Conservation (phyloP, 2,797 vertebrate species). For the Lepilemur septentrionalis region DNA sequence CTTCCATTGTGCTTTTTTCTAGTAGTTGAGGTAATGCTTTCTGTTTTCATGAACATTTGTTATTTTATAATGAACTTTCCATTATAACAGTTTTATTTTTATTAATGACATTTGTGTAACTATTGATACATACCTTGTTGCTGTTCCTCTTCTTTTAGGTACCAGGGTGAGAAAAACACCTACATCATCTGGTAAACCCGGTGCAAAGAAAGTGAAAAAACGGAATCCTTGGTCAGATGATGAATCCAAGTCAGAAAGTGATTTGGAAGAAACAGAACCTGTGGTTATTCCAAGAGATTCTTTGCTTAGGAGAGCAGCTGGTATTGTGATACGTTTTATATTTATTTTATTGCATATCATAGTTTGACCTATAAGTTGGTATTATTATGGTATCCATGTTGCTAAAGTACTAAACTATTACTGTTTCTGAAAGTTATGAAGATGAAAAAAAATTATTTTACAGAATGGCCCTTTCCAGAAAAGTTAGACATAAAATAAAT, state of each 20-base stretch:
- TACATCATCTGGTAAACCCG: slow-evolving; percentile 85
- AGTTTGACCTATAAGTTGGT: background rate
- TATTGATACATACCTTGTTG: background rate
- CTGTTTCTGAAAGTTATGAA: background rate
- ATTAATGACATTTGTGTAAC: background rate
- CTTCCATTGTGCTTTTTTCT: background rate
- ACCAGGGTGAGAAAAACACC: slow-evolving; percentile 91
- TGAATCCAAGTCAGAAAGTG: slow-evolving; percentile 94
- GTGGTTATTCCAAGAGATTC: slow-evolving; percentile 95
- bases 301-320: slow-evolving; percentile 94
- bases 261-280: slow-evolving; percentile 91
- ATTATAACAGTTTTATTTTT: slow-evolving; percentile 14
- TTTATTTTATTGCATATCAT: slow-evolving; percentile 6
- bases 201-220: slow-evolving; percentile 94
- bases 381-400: background rate
- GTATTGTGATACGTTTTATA: slow-evolving; percentile 81
- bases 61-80: slow-evolving; percentile 36
- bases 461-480: background rate
- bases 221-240: slow-evolving; percentile 98
- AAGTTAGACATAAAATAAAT: background rate
- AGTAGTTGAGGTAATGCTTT: slow-evolving; percentile 31
- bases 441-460: background rate
- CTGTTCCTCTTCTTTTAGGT: slow-evolving; percentile 79
- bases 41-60: background rate
- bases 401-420: background rate